phyloP scores from a whole-genome alignment of 2,888 invertebrate species.

The Cantharis rustica region DNA sequence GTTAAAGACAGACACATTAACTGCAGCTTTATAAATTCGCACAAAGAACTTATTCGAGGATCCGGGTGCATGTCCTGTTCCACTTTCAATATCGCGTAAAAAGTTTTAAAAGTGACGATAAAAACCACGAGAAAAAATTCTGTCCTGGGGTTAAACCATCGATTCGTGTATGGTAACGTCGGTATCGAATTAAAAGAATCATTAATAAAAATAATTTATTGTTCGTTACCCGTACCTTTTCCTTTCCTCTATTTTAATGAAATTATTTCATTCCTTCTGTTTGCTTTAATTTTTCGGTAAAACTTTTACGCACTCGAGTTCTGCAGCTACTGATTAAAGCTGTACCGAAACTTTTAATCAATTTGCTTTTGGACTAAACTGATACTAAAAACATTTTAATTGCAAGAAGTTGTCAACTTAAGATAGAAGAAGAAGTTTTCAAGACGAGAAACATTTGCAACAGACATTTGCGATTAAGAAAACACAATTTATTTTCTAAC shows the following conservation, averaged over 20 bases:
- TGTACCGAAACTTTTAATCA: not conserved
- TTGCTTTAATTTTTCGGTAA: not conserved
- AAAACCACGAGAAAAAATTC: not conserved
- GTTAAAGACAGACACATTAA: not conserved
- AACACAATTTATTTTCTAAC: not conserved
- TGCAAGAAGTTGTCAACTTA: not conserved
- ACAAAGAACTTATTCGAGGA: not conserved
- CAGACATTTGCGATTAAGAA: not conserved
- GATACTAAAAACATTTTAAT: not conserved
- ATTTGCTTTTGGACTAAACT: not conserved
- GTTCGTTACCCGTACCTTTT: not conserved
- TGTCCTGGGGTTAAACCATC: not conserved
- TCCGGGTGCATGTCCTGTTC: not conserved
- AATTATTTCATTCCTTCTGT: not conserved
- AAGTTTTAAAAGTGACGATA: not conserved
- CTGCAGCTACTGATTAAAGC: not conserved
- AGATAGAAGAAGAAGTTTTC: not conserved
- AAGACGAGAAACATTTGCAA: not conserved
- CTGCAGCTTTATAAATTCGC: not conserved
- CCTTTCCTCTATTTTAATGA: not conserved
- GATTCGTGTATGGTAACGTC: not conserved
- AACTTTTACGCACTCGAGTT: not conserved
- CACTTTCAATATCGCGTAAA: not conserved
- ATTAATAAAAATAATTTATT: not conserved
- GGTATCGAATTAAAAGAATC: not conserved